These are phyloP conservation scores for Oeneis ivallda DNA, from an alignment of 2,888 invertebrate species.

Conservation along the genomic window DNA sequence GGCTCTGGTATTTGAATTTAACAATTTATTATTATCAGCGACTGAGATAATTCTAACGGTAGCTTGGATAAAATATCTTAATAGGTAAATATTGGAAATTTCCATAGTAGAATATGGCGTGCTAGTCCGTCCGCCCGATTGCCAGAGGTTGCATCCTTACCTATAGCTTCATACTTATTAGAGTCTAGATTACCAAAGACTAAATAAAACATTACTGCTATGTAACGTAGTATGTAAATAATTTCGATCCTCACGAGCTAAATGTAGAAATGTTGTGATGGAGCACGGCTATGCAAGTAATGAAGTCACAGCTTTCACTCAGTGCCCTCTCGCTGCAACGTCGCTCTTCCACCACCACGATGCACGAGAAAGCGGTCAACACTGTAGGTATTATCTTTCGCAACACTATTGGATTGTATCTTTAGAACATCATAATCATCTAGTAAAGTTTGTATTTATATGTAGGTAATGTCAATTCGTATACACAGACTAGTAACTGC, in stretches of 20 bases:
- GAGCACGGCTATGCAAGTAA: constrained; percentile 51
- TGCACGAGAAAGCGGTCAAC: constrained; percentile 63
- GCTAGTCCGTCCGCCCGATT: not conserved
- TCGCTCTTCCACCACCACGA: constrained; percentile 52
- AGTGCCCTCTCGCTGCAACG: constrained; percentile 36
- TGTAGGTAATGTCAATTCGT: too few species aligned
- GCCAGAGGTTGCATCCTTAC: not conserved
- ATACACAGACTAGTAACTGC: too few species aligned
- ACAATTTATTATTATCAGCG: not conserved
- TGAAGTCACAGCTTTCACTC: constrained; percentile 74
- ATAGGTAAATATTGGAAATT: not conserved
- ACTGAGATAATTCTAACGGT: not conserved
- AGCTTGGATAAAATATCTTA: not conserved
- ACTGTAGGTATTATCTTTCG: constrained; percentile 40
- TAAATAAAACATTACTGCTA: constrained; percentile 10
- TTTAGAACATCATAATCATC: constrained; percentile 6
- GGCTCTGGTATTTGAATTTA: not conserved
- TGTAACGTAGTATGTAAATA: constrained; percentile 42
- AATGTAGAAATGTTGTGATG: constrained; percentile 37
- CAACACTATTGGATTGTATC: constrained; percentile 33
- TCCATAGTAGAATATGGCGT: not conserved
- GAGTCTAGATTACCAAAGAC: not conserved
- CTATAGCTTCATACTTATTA: not conserved
- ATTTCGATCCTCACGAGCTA: constrained; percentile 30
- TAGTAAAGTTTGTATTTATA: too few species aligned